Evolutionary conservation across 1,140 invertebrate genomes (phyloP).

Genomic region (Lordiphosa clarofinis): DNA sequence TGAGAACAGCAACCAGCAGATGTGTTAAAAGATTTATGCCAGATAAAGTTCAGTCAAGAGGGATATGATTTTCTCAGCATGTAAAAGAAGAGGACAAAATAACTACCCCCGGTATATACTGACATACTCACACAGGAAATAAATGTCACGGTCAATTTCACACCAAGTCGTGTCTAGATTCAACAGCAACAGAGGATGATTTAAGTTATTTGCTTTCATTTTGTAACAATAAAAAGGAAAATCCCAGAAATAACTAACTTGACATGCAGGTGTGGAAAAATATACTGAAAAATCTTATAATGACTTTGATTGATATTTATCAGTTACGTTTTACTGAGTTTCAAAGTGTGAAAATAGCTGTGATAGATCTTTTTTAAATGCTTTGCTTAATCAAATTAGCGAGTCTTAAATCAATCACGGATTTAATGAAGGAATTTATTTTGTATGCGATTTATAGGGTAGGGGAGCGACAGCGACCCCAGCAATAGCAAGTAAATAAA

Average conservation of each 20-base stretch:
- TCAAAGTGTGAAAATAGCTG: no score
- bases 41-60: constrained; percentile 38
- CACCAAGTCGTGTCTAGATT: constrained; percentile 23
- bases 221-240: no score
- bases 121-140: constrained; percentile 14
- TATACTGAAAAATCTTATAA: no score
- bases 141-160: constrained; percentile 66
- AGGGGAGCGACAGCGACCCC: no score
- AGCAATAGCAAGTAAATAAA: no score
- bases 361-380: no score
- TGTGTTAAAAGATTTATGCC: constrained; percentile 13
- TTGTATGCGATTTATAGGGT: no score
- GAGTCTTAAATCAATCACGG: no score
- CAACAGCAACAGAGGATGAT: neutral
- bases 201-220: neutral
- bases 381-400: no score
- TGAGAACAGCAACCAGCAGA: constrained; percentile 16
- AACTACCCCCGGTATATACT: neutral
- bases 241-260: neutral
- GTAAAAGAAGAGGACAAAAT: constrained; percentile 11
- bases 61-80: constrained; percentile 34
- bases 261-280: constrained; percentile 2
- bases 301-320: no score
- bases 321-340: no score
- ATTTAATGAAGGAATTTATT: no score